Evolutionary conservation across 2,113 vertebrate genomes (phyloP), one percentile per base, ranked within the genome.

Genomic region (Onychostoma macrolepis): DNA sequence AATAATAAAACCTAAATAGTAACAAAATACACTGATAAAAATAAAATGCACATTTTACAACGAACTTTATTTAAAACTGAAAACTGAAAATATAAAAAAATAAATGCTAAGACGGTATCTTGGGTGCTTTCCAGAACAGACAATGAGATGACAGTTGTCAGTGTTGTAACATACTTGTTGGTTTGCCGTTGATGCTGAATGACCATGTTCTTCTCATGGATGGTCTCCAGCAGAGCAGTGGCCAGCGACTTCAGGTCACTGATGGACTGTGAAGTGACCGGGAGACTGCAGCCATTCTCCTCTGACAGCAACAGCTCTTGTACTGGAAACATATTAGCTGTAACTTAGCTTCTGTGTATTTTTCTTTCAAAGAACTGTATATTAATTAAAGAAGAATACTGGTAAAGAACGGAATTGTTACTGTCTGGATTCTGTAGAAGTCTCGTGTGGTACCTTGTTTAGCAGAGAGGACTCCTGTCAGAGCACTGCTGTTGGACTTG

Each of bases 151-250:
- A 36, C 19, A 4, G n/a, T 33, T 8, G 7, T 56, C 21, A 41
- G 33, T 2, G 15, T 11, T 28, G 43, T 21, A 13, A 78, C 78
- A 69, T 71, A 89, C 98, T 97, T 99, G 96, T 98, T 99, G 89
- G 98, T 99, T 92, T 99, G 98, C 10, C 98, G 96, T 89, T 99
- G 98, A 93, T 99, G 98, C 92, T 98, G 97, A 91, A 99, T 95
- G 90, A 99, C 95, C 96, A 99, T 97, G 93, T 98, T 99, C 93
- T 99, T 99, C 93, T 99, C 98, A 0, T 99, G 98, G 91, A 99
- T 99, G 0, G 97, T 99, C 93, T 99, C 98, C 91, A 99, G 92
- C 89, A 99, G 94, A 33, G 98, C 98, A 0, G 97, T 98, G 63
- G 98, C 97, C 89, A 99, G 94, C 88, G 97, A 99, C 91, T 99